A percentile compares a stretch with the other conserved stretches of the same genome.
Conservation (phyloP, 2,888 invertebrate genomes). For the Stenchaetothrips biformis region DNA sequence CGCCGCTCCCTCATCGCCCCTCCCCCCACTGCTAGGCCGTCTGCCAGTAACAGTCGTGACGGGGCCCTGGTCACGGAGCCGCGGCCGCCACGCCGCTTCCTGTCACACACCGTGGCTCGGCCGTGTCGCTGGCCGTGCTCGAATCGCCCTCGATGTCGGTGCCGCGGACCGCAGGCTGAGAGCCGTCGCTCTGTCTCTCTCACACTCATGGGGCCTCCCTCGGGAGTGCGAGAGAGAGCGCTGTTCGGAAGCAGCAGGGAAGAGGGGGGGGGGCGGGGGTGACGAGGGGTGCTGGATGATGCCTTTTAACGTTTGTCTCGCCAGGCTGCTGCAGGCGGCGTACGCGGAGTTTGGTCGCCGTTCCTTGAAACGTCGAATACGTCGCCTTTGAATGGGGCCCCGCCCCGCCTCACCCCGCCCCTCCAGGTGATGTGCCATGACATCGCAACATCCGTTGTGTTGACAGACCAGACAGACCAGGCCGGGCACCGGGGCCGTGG, state of each 20-base stretch:
- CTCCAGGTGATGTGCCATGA: conserved; percentile 10
- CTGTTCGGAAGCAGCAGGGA: background rate
- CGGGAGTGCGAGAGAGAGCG: background rate
- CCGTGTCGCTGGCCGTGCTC: no score
- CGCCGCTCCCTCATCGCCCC: no score
- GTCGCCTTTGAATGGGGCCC: conserved; percentile 5
- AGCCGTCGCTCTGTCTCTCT: no score
- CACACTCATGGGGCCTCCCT: background rate
- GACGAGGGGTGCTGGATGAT: background rate
- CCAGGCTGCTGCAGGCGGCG: background rate
- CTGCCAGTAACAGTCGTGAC: conserved; percentile 2
- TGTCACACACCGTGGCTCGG: background rate
- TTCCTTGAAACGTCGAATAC: background rate
- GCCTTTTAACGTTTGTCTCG: background rate
- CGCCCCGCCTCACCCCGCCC: background rate
- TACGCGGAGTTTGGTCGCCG: background rate
- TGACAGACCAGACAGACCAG: background rate
- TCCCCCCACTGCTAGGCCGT: background rate
- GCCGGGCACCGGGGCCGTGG: background rate
- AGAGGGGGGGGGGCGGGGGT: background rate
- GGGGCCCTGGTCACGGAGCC: conserved; percentile 3
- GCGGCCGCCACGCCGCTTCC: background rate
- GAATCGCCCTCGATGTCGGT: no score
- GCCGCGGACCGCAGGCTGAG: no score
- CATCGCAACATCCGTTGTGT: conserved; percentile 17